phyloP scores from a whole-genome alignment of 2,888 invertebrate species.

The Pseudeuparius sepicola region DNA sequence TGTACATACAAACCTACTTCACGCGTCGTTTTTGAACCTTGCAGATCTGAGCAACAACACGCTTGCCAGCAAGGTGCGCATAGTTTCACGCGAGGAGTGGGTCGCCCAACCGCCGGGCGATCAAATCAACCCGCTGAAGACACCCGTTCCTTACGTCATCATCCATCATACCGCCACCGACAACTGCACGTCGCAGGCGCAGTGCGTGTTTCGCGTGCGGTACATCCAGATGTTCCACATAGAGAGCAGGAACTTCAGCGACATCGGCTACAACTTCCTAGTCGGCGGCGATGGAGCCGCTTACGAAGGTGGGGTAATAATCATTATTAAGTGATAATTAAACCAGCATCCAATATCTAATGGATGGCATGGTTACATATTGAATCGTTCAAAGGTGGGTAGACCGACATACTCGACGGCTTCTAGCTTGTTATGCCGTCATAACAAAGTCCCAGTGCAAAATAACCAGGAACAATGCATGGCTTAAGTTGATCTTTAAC shows the following conservation, averaged over 20 bases:
- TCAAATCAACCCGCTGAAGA: constrained; percentile 31
- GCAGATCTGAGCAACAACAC: constrained; percentile 19
- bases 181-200: constrained; percentile 46
- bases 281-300: constrained; percentile 72
- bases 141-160: constrained; percentile 47
- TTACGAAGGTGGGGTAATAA: constrained; percentile 61
- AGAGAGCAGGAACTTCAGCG: constrained; percentile 51
- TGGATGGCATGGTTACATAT: too few relatives aligned
- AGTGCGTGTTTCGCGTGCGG: constrained; percentile 50
- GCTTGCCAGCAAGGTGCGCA: constrained; percentile 42
- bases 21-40: too few relatives aligned
- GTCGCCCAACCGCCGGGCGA: constrained; percentile 49
- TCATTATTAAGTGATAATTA: constrained; percentile 36
- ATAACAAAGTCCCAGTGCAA: too few relatives aligned
- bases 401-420: constrained; percentile 12
- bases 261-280: constrained; percentile 69
- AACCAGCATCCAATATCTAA: constrained; percentile 31
- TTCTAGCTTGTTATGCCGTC: too few relatives aligned
- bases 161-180: constrained; percentile 58
- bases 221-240: constrained; percentile 60
- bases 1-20: too few relatives aligned
- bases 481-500: too few relatives aligned
- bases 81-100: constrained; percentile 41
- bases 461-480: too few relatives aligned
- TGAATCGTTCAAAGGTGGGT: too few relatives aligned